Base-by-base conservation (phyloP, 2,113 vertebrate species). In the Caranx melampygus region DNA sequence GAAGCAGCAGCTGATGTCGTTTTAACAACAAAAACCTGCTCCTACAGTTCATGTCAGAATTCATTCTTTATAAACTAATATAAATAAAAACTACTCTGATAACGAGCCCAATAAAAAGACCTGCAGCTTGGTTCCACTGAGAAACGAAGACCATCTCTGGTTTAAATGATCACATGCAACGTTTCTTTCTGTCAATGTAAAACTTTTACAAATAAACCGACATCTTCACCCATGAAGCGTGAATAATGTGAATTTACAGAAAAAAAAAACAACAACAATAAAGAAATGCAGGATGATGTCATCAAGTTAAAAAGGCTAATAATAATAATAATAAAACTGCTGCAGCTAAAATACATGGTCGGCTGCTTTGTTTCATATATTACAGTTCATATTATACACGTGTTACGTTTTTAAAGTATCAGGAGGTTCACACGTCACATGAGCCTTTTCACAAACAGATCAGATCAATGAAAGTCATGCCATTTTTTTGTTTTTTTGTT, bases 311-410 rank as follows among this genome's bases (percentile, higher is more conserved):
- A 35, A 74, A 45, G 35, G 58, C 52, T 55, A 75, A 80, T 26
- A 26, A 26, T 55, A 75, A 80, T 26, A 26, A 26, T 18, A 37
- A 37, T 66, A 74, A 61, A 88, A 68, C 26, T 0, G 51, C 55
- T 79, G 85, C 71, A 60, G 74, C 61, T 49, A 71, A 73, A 59
- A 20, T 14, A 51, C 51, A 73, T 42, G n/a, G 44, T 6, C 2
- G 18, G 47, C 80, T 20, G 40, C 44, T 34, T 63, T 83, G 64
- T 44, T 35, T 42, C 10, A 74, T 79, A 82, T 70, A 78, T 69
- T 83, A 86, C 62, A 78, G 13, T 79, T 83, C 44, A 65, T 72
- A 77, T 20, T 5, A 71, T 74, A 61, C 66, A 86, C 73, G 74
- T 55, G 54, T 79, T 68, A 45, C 9, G 59, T 33, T 60, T 75